These are phyloP conservation scores for Lasiommata megera DNA, from an alignment of 2,888 invertebrate species.

Conservation along the genomic window DNA sequence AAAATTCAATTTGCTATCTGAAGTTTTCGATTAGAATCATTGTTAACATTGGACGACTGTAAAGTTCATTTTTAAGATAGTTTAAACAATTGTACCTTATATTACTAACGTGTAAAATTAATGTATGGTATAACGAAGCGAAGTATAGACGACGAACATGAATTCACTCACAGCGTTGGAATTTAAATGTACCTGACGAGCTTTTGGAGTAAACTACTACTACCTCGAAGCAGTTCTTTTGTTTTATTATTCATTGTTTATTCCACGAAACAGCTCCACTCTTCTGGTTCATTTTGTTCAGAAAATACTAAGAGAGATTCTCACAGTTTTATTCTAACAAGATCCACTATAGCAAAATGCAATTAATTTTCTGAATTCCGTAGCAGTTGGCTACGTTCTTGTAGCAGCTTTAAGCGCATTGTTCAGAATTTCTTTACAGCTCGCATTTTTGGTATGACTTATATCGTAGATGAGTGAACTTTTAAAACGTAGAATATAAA, in stretches of 20 bases:
- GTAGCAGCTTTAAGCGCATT: background rate
- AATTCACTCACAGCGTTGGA: background rate
- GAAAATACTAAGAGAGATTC: background rate
- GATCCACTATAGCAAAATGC: background rate
- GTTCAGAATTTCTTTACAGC: background rate
- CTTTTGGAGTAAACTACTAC: background rate
- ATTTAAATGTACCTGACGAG: slow-evolving; percentile 2
- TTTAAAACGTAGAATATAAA: too few species aligned
- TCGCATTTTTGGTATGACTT: too few species aligned
- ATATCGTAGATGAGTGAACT: too few species aligned
- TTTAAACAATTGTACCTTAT: too few species aligned
- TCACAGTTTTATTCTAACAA: slow-evolving; percentile 1
- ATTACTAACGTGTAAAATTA: too few species aligned
- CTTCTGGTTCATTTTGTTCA: background rate
- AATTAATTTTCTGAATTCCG: slow-evolving; percentile 4
- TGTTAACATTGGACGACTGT: too few species aligned
- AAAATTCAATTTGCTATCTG: too few species aligned
- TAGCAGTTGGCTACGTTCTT: background rate
- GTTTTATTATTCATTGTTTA: slow-evolving; percentile 4
- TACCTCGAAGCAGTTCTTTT: background rate
- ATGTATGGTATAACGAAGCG: too few species aligned
- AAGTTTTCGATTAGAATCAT: too few species aligned
- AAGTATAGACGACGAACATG: background rate
- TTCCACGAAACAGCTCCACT: background rate
- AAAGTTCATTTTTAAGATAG: too few species aligned